Base-by-base conservation (phyloP, 53 echinoderm and acorn worm genomes). In the Mesocentrotus franciscanus region DNA sequence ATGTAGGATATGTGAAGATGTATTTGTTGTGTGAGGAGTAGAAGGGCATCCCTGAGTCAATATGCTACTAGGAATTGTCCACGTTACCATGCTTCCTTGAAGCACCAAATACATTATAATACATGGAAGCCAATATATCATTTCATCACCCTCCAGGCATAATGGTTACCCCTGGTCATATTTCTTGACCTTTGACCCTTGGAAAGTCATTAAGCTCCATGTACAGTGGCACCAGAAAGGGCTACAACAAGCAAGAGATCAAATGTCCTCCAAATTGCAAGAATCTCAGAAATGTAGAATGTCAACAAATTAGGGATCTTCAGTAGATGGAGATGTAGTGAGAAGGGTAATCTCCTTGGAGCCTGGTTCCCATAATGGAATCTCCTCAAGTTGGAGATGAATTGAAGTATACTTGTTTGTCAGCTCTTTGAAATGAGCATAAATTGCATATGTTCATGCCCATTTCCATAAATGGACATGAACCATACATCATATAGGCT, bases 221-320 rank as follows among this genome's bases (percentile, higher is more conserved):
- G 81, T 81, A 42, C 33, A 30, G 4, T 81, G 81, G 36, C 81
- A 81, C 22, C 81, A 81, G 18, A 42, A 26, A n/a, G 72, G 26
- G 72, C 27, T 72, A 72, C 72, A 26, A 71, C 72, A 39, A 81
- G 81, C 81, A 58, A 59, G 42, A 35, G 91, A 66, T 91, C 91
- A 62, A 18, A 91, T 91, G 91, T 91, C 68, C n/a, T 58, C 24
- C 58, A 60, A 60, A 60, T 60, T 60, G 58, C 34, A 91, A 66
- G 91, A 91, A 91, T 91, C 20, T 66, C 66, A 62, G 68, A 61
- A 61, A 91, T 91, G 91, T 66, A 20, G 39, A 91, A 35, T 66
- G 66, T 66, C 91, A 91, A 91, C 91, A 91, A 66, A 91, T 66
- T 34, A 35, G 66, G 20, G 20, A 91, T 91, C 91, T 91, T 33